Evolutionary conservation across 2,113 vertebrate species (phyloP), one percentile per base, ranked within the genome.

Genomic region (Limanda limanda): DNA sequence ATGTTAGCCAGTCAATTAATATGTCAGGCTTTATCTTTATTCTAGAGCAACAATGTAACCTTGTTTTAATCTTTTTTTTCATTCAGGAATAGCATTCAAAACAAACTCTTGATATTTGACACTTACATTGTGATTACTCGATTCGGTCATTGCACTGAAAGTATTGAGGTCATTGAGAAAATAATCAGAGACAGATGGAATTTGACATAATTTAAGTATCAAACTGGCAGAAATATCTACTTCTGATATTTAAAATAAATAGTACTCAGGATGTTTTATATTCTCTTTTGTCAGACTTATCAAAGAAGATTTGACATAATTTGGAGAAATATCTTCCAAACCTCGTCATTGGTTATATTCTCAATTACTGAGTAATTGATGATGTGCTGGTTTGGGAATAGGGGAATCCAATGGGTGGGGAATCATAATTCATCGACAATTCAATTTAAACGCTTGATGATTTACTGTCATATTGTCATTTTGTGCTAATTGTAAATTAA

Each of bases 361-460:
- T 31, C 31, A 31, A 31, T 31, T 6, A 7, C 31, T 31, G 31
- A 31, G 31, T 31, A 31, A 31, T 31, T 31, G 31, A 31, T 31
- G 31, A 31, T 7, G 31, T 68, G 8, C 21, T 61, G 60, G 23
- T 64, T 18, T 66, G 15, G 68, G 71, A 79, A 66, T 35, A 23
- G 25, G 56, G 63, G 18, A 66, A 25, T 40, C 48, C 9, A 23
- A 0, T 12, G 48, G 11, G 3, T 56, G 66, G 45, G 55, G 24
- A 52, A 20, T 40, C 5, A 12, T 3, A 71, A 67, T 55, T 56
- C 13, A 31, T 31, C 31, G 7, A 31, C 31, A 48, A 18, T 48
- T 48, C 17, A 5, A 48, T 48, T 48, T 15, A 47, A 17, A 47
- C 15, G 4, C 40, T 17, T 15, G 45, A 10, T 27, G 4, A 59